Percentiles rank a stretch among this genome's conserved stretches.
Evolutionary conservation across 2,888 invertebrate genomes (phyloP).

Genomic region (Ecdyonurus torrentis): DNA sequence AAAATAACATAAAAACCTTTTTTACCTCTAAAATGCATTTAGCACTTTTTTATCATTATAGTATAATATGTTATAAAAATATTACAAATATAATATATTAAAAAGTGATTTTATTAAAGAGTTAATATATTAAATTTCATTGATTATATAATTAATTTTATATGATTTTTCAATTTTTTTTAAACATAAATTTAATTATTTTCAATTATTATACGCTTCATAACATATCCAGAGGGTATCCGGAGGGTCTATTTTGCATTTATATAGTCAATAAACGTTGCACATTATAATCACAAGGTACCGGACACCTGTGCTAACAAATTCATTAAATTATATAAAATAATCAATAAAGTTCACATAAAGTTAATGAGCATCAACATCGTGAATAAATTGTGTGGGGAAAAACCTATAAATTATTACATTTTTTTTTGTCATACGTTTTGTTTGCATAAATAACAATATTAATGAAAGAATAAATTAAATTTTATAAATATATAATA

Average conservation of each 20-base stretch:
- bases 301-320: neutral
- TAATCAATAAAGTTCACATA: neutral
- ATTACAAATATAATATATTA: neutral
- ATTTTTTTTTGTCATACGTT: neutral
- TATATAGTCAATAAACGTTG: neutral
- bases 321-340: neutral
- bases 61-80: neutral
- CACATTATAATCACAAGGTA: neutral
- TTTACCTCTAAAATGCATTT: too few relatives aligned
- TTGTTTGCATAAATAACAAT: neutral
- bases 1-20: too few relatives aligned
- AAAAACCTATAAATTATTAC: neutral
- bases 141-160: neutral
- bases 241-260: neutral
- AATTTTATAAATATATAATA: neutral
- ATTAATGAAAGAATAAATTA: neutral
- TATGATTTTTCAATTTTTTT: neutral
- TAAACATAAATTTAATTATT: neutral
- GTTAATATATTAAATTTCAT: neutral
- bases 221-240: neutral
- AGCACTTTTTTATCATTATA: too few relatives aligned
- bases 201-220: neutral
- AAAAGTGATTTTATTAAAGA: too few relatives aligned
- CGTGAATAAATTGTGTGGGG: neutral
- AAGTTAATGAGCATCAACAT: neutral